Evolutionary conservation across 2,888 invertebrate species (phyloP).

Genomic region (Drosophila neotestacea): DNA sequence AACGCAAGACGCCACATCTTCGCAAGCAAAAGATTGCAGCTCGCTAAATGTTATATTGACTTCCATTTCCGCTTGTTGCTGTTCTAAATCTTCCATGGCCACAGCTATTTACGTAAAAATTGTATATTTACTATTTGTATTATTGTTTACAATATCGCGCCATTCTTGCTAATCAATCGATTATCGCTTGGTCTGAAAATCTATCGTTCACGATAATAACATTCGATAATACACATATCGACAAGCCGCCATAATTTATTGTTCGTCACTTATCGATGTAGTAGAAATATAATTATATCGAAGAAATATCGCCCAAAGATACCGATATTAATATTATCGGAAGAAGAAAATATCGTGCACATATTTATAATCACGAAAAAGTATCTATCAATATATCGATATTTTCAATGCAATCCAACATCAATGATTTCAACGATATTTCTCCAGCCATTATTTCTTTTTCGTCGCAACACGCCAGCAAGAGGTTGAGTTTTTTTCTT

Average conservation of each 20-base stretch:
- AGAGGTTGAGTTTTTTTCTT: neutral
- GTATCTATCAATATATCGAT: too few species aligned
- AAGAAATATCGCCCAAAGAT: too few species aligned
- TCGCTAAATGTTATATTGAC: constrained; percentile 44
- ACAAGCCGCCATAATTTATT: constrained; percentile 3
- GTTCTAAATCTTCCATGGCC: constrained; percentile 5
- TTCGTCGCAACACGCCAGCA: constrained; percentile 7
- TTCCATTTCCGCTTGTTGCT: constrained; percentile 1
- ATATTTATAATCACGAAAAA: too few species aligned
- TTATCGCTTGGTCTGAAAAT: neutral
- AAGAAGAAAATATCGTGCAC: too few species aligned
- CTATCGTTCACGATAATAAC: constrained; percentile 4
- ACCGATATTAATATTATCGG: too few species aligned
- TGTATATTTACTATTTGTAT: neutral
- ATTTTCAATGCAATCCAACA: too few species aligned
- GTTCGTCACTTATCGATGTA: neutral
- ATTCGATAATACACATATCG: constrained; percentile 17
- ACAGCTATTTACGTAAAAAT: neutral
- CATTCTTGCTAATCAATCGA: constrained; percentile 8
- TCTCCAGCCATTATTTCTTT: constrained; percentile 24
- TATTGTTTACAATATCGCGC: constrained; percentile 37
- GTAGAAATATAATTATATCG: too few species aligned
- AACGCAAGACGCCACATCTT: constrained; percentile 32
- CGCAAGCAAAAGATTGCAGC: constrained; percentile 37
- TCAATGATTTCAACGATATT: neutral